Conservation (phyloP, 1,140 invertebrate species). For the Pogonus chalceus region DNA sequence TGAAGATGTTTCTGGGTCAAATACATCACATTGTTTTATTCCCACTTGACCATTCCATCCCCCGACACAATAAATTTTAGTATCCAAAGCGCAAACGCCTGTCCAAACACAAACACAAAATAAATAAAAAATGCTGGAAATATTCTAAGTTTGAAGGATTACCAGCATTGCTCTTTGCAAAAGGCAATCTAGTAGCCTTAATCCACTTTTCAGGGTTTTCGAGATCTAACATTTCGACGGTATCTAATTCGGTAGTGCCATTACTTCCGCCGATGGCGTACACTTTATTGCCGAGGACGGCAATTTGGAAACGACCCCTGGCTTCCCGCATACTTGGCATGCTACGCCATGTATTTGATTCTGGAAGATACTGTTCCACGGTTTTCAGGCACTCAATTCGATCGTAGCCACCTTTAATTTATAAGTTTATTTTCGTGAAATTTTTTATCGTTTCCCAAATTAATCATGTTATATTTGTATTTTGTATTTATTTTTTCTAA, state of each 20-base stretch:
- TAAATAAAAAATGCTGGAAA: neutral
- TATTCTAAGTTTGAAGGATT: neutral
- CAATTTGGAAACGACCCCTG: conserved; percentile 65
- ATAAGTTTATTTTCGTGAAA: no score
- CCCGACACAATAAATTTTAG: conserved; percentile 67
- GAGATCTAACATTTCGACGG: conserved; percentile 54
- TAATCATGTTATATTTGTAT: no score
- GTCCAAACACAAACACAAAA: conserved; percentile 9
- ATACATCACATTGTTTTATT: conserved; percentile 66
- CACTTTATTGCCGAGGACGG: conserved; percentile 52
- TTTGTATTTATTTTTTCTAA: no score
- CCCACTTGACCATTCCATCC: conserved; percentile 70
- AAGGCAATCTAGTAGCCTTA: conserved; percentile 46
- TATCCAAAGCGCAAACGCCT: conserved; percentile 61
- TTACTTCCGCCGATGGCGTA: conserved; percentile 74
- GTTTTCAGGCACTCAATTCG: conserved; percentile 68
- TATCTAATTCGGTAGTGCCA: conserved; percentile 58
- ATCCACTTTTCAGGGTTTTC: conserved; percentile 48
- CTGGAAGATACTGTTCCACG: conserved; percentile 63
- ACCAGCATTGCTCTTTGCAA: conserved; percentile 58
- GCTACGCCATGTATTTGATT: conserved; percentile 55
- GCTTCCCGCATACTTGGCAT: conserved; percentile 58
- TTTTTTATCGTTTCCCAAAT: no score
- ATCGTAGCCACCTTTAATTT: conserved; percentile 68
- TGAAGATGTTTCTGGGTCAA: conserved; percentile 30